Conservation (phyloP, 1,140 invertebrate genomes). For the Chlorops oryzae region DNA sequence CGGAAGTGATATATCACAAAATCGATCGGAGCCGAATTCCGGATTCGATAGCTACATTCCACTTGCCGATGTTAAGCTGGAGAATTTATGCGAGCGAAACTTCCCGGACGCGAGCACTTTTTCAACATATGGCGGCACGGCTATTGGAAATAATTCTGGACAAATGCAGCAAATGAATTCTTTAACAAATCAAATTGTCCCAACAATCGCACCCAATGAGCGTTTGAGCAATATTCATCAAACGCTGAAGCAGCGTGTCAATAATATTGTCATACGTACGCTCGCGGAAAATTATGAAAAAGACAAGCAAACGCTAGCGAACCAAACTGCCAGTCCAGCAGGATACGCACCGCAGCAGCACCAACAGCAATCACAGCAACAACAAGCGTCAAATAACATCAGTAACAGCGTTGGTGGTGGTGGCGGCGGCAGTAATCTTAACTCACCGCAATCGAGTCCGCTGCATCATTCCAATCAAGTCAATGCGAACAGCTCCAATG, state of each 20-base stretch:
- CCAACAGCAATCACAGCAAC: conserved; percentile 41
- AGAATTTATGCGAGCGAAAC: conserved; percentile 45
- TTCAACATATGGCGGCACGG: conserved; percentile 27
- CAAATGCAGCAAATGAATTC: conserved; percentile 9
- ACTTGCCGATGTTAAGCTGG: conserved; percentile 39
- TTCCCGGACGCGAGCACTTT: conserved; percentile 33
- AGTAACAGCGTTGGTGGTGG: too few species aligned
- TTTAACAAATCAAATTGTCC: conserved; percentile 7
- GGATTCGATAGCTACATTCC: conserved; percentile 46
- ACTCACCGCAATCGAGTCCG: conserved; percentile 41
- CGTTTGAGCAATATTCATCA: conserved; percentile 56
- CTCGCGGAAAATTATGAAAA: conserved; percentile 83
- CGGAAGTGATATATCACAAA: conserved; percentile 22
- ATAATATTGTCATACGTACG: conserved; percentile 79
- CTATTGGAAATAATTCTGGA: conserved; percentile 11
- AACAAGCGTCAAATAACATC: conserved; percentile 47
- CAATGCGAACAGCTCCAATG: conserved; percentile 43
- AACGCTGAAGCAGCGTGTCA: conserved; percentile 78
- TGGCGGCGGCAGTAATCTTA: too few species aligned
- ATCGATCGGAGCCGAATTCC: conserved; percentile 43
- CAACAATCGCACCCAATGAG: conserved; percentile 39
- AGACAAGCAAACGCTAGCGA: conserved; percentile 58
- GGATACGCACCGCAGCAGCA: conserved; percentile 42
- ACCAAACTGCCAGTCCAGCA: conserved; percentile 42
- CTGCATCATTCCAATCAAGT: conserved; percentile 46